Conservation (phyloP, 92 coral and sea anemone species). For the Virgularia gustaviana region DNA sequence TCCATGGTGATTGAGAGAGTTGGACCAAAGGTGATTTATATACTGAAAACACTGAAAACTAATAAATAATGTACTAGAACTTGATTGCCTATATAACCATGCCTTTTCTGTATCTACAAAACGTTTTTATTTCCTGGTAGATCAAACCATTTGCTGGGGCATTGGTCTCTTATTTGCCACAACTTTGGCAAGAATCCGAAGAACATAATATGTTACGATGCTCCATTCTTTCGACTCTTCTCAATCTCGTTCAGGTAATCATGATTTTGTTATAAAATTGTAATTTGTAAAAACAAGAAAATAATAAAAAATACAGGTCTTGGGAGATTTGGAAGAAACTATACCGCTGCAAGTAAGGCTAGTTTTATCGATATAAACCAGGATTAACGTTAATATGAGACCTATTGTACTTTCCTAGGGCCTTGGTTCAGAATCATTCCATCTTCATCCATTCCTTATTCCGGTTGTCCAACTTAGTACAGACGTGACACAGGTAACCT, state of each 20-base stretch:
- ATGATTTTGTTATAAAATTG: too few species aligned
- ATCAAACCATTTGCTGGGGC: conserved; percentile 71
- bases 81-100: not conserved
- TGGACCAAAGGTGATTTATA: conserved; percentile 71
- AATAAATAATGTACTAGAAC: not conserved
- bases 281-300: too few species aligned
- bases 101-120: not conserved
- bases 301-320: not conserved
- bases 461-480: conserved; percentile 87
- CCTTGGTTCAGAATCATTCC: conserved; percentile 62
- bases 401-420: conserved; percentile 51
- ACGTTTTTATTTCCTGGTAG: conserved; percentile 34
- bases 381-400: not conserved
- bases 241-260: conserved; percentile 87
- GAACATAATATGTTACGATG: conserved; percentile 95
- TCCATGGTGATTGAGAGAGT: conserved; percentile 86
- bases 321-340: not conserved
- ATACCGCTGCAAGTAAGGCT: not conserved
- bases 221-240: conserved; percentile 80
- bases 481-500: conserved; percentile 73
- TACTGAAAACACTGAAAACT: not conserved
- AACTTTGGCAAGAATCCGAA: conserved; percentile 88
- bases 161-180: conserved; percentile 74
- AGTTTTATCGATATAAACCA: not conserved
- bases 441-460: conserved; percentile 70